Evolutionary conservation across 2,888 invertebrate genomes (phyloP), one percentile per base, ranked within the genome.

Genomic region (Griposia aprilina): DNA sequence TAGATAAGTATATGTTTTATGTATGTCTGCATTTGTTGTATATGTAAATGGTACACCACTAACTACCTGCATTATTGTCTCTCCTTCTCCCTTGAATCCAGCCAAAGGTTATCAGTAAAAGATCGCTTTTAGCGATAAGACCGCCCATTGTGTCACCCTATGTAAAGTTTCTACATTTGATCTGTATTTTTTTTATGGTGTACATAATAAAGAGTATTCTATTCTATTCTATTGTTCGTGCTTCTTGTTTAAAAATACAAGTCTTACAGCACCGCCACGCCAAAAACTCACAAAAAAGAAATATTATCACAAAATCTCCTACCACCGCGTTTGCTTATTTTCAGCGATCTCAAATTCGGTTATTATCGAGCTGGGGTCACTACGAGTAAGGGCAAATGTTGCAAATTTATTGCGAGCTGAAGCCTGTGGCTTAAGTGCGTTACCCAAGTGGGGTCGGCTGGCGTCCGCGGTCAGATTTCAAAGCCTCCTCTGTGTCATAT

Each of bases 361-460:
- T 69, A 65, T 67, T 70, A 72, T 52, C 17, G 50, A 69, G 55
- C 17, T 15, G 74, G 69, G 81, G 78, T 67, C 80, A 62, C 68
- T 23, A 62, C 52, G 36, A 52, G 50, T 57, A 59, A 73, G 57
- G 74, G 45, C 63, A 70, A 81, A 83, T 84, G 73, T 80, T 77
- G 83, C 74, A 84, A 84, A 87, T 88, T 84, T 88, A 87, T 84
- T 74, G 72, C 76, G 78, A 73, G 62, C 55, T 55, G 63, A 60
- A 71, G 67, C 63, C 36, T 74, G 75, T 36, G 75, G 76, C 72
- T 75, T 87, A 83, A 82, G 86, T 87, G 82, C 72, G 41, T 48
- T 45, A 59, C 23, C 72, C 57, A 81, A 85, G 88, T 82, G 84
- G 83, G 88, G 88, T 83, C 75, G 67, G 26, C 70, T 15, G 68